Conservation (phyloP, 2,797 vertebrate species). For the Poeciliopsis presidionis region DNA sequence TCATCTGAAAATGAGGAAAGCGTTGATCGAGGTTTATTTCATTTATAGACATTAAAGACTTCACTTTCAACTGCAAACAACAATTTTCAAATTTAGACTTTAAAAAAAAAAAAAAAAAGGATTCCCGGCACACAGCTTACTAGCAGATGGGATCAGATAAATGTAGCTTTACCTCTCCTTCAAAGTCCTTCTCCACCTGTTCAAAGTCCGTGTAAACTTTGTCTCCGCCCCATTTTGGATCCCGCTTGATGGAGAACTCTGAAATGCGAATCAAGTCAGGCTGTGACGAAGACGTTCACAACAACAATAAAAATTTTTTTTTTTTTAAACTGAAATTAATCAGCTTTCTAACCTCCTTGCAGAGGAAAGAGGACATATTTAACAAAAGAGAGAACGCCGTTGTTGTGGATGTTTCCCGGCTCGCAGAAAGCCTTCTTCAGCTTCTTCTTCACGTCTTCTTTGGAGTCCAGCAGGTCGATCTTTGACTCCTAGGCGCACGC, state of each 20-base stretch:
- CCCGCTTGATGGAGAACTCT: constrained; percentile 93
- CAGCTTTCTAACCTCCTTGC: constrained; percentile 82
- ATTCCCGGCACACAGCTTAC: too few relatives aligned
- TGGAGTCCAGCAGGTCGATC: constrained; percentile 94
- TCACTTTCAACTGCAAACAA: too few relatives aligned
- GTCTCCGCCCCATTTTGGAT: constrained; percentile 94
- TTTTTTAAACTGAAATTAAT: background rate
- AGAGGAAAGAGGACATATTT: constrained; percentile 93
- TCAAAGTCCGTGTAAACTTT: constrained; percentile 88
- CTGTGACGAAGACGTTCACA: background rate
- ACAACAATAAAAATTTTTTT: too few relatives aligned
- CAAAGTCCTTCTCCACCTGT: constrained; percentile 93
- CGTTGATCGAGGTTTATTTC: background rate
- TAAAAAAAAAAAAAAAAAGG: too few relatives aligned
- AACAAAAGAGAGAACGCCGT: constrained; percentile 93
- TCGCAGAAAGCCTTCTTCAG: constrained; percentile 99
- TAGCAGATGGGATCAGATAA: background rate
- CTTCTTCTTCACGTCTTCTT: constrained; percentile 96
- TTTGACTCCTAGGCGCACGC: constrained; percentile 89
- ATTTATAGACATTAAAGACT: too few relatives aligned
- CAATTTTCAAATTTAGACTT: too few relatives aligned
- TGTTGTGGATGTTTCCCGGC: constrained; percentile 95
- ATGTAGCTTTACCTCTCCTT: constrained; percentile 78
- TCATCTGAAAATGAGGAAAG: constrained; percentile 68
- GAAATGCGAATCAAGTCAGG: constrained; percentile 27